A percentile compares a stretch with the other conserved stretches of the same genome.
Evolutionary conservation across 2,797 vertebrate species (phyloP).

Genomic region (Diplodus sargus): DNA sequence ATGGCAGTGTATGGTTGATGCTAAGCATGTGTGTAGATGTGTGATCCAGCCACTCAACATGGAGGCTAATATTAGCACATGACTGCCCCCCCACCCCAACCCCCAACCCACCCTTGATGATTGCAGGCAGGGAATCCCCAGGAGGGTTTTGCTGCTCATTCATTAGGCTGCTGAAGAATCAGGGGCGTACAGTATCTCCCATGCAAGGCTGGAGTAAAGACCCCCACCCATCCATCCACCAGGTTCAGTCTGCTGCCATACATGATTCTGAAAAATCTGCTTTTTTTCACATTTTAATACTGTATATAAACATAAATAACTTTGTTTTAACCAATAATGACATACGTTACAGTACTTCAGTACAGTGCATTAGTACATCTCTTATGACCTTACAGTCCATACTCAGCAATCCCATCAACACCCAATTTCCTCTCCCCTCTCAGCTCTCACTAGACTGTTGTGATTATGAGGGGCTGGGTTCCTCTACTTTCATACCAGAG

Average conservation of each 20-base stretch:
- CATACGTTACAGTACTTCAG: slow-evolving; percentile 26
- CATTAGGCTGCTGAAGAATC: slow-evolving; percentile 67
- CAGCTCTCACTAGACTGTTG: slow-evolving; percentile 70
- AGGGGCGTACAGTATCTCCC: slow-evolving; percentile 55
- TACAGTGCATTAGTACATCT: slow-evolving; percentile 43
- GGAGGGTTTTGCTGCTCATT: slow-evolving; percentile 73
- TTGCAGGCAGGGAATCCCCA: slow-evolving; percentile 71
- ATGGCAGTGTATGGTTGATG: slow-evolving; percentile 24
- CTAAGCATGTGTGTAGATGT: slow-evolving; percentile 38
- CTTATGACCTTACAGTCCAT: slow-evolving; percentile 56
- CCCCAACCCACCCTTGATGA: slow-evolving; percentile 16
- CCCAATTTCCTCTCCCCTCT: slow-evolving; percentile 61
- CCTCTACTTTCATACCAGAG: slow-evolving; percentile 52
- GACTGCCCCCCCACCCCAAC: slow-evolving; percentile 40
- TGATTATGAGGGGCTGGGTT: slow-evolving; percentile 66
- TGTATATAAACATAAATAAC: background rate
- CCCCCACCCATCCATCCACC: slow-evolving; percentile 15
- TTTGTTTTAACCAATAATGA: background rate
- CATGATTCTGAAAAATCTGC: background rate
- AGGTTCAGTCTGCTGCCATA: slow-evolving; percentile 4
- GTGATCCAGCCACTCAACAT: slow-evolving; percentile 55
- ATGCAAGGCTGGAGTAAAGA: slow-evolving; percentile 47
- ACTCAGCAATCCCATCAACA: slow-evolving; percentile 68
- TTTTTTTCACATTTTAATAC: background rate
- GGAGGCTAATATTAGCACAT: slow-evolving; percentile 64